phyloP scores from a whole-genome alignment of 2,797 vertebrate genomes.

The Sternotherus odoratus region DNA sequence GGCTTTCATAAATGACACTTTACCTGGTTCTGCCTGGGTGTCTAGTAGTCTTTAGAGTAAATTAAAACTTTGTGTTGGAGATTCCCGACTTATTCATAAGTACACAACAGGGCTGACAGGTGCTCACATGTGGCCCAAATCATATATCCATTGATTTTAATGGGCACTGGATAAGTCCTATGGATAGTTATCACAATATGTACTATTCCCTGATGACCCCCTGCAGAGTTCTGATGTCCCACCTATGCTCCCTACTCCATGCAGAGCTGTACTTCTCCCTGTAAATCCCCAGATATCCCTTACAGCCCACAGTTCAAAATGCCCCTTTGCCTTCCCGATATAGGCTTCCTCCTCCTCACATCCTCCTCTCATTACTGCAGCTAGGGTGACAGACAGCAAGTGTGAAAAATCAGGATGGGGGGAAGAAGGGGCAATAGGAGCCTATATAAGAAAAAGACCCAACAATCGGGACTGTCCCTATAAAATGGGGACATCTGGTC shows the following conservation, averaged over 20 bases:
- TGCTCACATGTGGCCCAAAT: constrained; percentile 13
- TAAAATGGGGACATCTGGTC: too few relatives aligned
- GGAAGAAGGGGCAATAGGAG: too few relatives aligned
- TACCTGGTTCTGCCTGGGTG: neutral
- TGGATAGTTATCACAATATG: neutral
- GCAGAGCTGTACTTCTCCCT: neutral
- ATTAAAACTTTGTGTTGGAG: constrained; percentile 28
- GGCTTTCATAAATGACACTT: neutral
- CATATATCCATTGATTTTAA: constrained; percentile 27
- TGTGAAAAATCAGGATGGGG: too few relatives aligned
- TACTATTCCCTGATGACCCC: neutral
- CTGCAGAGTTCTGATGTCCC: neutral
- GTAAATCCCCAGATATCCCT: neutral
- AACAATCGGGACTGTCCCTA: too few relatives aligned
- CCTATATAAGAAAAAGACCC: too few relatives aligned
- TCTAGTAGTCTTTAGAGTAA: neutral
- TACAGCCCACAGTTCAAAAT: neutral
- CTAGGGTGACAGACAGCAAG: too few relatives aligned
- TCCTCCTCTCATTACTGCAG: neutral
- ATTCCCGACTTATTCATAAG: neutral
- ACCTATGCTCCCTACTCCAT: neutral
- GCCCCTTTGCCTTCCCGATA: neutral
- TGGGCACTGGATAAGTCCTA: neutral
- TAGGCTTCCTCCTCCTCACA: constrained; percentile 1
- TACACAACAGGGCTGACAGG: neutral